phyloP scores from a whole-genome alignment of 1,140 invertebrate genomes.

The Pseudomyrmex concolor region DNA sequence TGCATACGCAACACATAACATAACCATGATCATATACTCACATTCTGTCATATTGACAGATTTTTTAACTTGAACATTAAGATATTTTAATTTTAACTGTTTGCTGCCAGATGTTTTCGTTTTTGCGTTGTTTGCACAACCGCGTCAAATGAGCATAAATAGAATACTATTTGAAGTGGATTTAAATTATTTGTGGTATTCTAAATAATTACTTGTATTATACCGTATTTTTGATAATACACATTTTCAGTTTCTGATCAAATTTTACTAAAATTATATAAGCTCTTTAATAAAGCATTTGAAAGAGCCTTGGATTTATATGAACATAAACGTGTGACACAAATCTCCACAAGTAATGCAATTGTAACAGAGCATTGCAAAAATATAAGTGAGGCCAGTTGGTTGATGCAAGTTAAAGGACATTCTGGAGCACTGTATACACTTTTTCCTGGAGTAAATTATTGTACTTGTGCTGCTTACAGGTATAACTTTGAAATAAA shows the following conservation, averaged over 20 bases:
- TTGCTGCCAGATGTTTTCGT: too few species aligned
- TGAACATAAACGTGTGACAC: constrained; percentile 85
- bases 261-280: constrained; percentile 85
- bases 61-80: too few species aligned
- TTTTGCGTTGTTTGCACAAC: too few species aligned
- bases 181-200: too few species aligned
- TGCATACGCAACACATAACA: too few species aligned
- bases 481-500: constrained; percentile 72
- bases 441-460: constrained; percentile 87
- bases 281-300: constrained; percentile 86
- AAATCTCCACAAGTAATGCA: constrained; percentile 78
- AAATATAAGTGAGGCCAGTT: constrained; percentile 64
- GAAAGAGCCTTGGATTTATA: constrained; percentile 87
- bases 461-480: constrained; percentile 87
- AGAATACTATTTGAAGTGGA: too few species aligned
- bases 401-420: constrained; percentile 86
- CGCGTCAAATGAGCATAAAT: too few species aligned
- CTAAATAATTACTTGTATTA: too few species aligned
- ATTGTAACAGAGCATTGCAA: constrained; percentile 77
- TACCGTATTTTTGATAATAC: background rate
- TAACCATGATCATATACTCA: too few species aligned
- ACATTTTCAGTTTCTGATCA: constrained; percentile 83
- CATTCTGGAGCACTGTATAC: constrained; percentile 86
- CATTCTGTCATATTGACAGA: too few species aligned
- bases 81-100: too few species aligned